Evolutionary conservation across 1,140 invertebrate species (phyloP).

Genomic region (Ctenoplectra terminalis): DNA sequence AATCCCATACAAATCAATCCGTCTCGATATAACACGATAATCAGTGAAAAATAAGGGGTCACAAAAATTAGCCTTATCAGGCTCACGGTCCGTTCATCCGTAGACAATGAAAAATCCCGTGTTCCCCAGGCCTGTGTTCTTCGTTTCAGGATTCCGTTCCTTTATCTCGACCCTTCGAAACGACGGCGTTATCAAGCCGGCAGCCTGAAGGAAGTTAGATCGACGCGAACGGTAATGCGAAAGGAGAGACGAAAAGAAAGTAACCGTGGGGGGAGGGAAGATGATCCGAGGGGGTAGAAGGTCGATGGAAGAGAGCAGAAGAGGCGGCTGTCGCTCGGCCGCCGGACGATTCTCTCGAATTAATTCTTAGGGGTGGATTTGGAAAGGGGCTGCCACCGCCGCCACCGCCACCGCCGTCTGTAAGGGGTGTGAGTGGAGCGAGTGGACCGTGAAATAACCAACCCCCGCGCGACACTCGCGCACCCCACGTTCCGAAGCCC

Average conservation of each 20-base stretch:
- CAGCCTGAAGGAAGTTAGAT: conserved; percentile 71
- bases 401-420: conserved; percentile 62
- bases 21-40: neutral
- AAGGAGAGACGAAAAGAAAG: conserved; percentile 62
- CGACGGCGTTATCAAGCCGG: conserved; percentile 71
- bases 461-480: conserved; percentile 76
- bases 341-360: conserved; percentile 82
- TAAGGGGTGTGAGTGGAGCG: conserved; percentile 78
- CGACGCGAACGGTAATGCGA: conserved; percentile 69
- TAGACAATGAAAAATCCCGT: conserved; percentile 33
- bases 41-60: neutral
- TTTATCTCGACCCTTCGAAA: conserved; percentile 56
- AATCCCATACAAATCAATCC: neutral
- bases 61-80: conserved; percentile 40
- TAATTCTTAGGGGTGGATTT: conserved; percentile 83
- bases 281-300: conserved; percentile 33
- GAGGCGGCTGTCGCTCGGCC: conserved; percentile 76
- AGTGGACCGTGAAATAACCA: conserved; percentile 84
- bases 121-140: neutral
- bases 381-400: conserved; percentile 65
- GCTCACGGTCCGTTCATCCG: conserved; percentile 25
- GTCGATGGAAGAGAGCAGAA: conserved; percentile 55
- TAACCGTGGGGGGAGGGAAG: conserved; percentile 1
- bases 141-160: too few species aligned
- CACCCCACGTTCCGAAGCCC: conserved; percentile 68